Evolutionary conservation across 1,140 invertebrate genomes (phyloP).

Genomic region (Sarcophaga peregrina): DNA sequence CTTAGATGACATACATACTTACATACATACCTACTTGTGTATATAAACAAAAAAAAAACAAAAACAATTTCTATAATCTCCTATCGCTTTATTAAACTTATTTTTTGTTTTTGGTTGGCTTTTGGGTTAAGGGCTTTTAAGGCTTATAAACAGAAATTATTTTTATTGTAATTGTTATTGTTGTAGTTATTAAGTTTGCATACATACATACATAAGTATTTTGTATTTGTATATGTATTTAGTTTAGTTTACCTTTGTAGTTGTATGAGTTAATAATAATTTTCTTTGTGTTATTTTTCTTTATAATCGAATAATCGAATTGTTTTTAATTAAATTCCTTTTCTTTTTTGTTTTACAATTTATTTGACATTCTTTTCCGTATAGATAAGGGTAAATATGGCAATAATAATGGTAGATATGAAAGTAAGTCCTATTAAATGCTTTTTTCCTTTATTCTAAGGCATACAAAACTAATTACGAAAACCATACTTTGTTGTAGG

Average conservation of each 20-base stretch:
- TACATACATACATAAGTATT: neutral
- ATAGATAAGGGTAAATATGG: constrained; percentile 61
- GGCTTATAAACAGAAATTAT: neutral
- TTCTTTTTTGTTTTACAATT: constrained; percentile 27
- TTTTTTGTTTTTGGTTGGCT: constrained; percentile 35
- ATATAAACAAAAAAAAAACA: too few species aligned
- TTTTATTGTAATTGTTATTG: neutral
- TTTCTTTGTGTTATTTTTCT: neutral
- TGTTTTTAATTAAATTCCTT: constrained; percentile 15
- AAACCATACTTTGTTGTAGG: constrained; percentile 44
- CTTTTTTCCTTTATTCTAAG: neutral
- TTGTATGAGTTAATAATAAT: neutral
- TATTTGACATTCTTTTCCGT: neutral
- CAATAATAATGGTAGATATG: constrained; percentile 54
- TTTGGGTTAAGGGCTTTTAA: constrained; percentile 35
- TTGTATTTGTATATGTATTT: constrained; percentile 10
- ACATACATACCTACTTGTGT: too few species aligned
- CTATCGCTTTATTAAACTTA: neutral
- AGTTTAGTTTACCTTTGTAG: neutral
- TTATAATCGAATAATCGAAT: neutral
- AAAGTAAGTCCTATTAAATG: constrained; percentile 51
- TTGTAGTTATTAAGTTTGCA: neutral
- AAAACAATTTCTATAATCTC: too few species aligned
- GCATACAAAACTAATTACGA: constrained; percentile 17
- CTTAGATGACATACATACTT: too few species aligned